Evolutionary conservation across 2,113 vertebrate species (phyloP).

Genomic region (Lepisosteus oculatus): DNA sequence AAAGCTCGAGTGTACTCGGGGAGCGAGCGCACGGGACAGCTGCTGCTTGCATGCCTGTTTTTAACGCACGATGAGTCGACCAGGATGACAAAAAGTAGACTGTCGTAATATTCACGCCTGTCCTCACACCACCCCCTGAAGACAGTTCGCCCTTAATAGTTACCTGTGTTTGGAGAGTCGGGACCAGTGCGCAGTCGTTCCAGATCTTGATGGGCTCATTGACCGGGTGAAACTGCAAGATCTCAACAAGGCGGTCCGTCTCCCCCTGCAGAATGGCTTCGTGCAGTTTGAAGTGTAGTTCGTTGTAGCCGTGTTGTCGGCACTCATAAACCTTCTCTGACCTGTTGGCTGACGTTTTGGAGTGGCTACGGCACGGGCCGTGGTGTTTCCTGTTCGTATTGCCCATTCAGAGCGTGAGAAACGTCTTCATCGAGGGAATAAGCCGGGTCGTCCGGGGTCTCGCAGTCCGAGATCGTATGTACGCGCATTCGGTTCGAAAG

Average conservation of each 20-base stretch:
- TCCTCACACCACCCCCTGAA: no score
- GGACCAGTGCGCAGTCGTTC: conserved; percentile 11
- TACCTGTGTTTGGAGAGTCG: conserved; percentile 38
- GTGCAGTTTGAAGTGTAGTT: conserved; percentile 18
- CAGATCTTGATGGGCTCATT: conserved; percentile 39
- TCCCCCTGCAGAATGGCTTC: conserved; percentile 41
- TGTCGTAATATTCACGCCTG: no score
- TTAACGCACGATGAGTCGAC: no score
- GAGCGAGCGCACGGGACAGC: no score
- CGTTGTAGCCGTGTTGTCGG: not conserved
- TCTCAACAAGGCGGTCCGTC: conserved; percentile 1
- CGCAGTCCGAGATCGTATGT: no score
- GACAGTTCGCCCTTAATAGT: not conserved
- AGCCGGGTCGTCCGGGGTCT: no score
- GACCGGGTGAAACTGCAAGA: conserved; percentile 36
- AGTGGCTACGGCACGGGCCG: conserved; percentile 10
- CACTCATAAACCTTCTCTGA: not conserved
- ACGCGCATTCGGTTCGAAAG: no score
- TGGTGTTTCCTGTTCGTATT: conserved; percentile 7
- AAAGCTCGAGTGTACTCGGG: no score
- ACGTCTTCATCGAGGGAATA: no score
- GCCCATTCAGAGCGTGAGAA: no score
- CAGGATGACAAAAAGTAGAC: no score
- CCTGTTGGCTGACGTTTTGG: not conserved
- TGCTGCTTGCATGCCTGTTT: no score